Evolutionary conservation across 2,888 invertebrate genomes (phyloP), one percentile per base, ranked within the genome.

Genomic region (Lasioglossum oenotherae): DNA sequence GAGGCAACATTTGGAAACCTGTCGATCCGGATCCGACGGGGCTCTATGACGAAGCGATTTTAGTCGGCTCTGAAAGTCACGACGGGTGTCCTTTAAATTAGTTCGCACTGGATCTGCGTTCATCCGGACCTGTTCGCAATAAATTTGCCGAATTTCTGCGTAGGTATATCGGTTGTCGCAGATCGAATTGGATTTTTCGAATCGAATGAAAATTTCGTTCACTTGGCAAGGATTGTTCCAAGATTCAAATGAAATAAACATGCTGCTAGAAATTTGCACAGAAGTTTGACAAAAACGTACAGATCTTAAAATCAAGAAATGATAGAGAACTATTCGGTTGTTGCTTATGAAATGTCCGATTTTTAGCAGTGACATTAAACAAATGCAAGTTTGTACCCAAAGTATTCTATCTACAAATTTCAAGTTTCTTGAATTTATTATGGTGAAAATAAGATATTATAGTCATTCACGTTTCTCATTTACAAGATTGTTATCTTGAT

Each of bases 1-100:
- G 16, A 64, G 31, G 64, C 16, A 64, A 64, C 64, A 64, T 64
- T 64, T 64, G 64, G 19, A 64, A 31, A 64, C 31, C 64, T 64
- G 64, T 64, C 69, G 69, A 69, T 23, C 35, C 35, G 69, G 38
- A 69, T 38, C 12, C 19, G 38, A 69, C 38, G 69, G 38, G 23
- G 10, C 69, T 38, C 23, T 38, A 69, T 35, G 69, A 38, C 38
- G 69, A 19, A 35, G 10, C 69, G 23, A 69, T 69, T 69, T 38
- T 10, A 19, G 23, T 38, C 69, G 3, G 69, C 23, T 38, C 38
- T 10, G 38, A 12, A 38, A 38, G 19, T 10, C 31, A 10, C 31
- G 31, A 19, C 6, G 19, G 35, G 31, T 64, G 19, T 64, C 19
- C 64, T 31, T 31, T 3, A 31, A 64, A 64, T 64, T 64, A 64